Conservation (phyloP, 2,888 invertebrate species). For the Microplitis manilae region DNA sequence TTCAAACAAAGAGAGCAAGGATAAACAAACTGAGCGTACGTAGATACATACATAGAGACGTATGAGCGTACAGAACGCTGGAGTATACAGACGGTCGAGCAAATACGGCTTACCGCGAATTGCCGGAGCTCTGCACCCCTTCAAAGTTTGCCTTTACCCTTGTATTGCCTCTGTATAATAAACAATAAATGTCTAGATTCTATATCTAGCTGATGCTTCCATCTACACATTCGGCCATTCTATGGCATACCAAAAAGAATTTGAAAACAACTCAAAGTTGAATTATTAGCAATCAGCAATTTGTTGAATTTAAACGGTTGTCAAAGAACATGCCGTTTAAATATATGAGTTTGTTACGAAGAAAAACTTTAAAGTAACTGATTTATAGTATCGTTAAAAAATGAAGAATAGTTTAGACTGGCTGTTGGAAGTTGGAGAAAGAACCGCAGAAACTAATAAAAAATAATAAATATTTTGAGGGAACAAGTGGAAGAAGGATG, state of each 20-base stretch:
- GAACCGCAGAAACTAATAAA: not conserved
- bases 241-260: no score
- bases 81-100: conserved; percentile 60
- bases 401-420: not conserved
- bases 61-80: not conserved
- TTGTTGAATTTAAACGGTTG: not conserved
- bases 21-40: conserved; percentile 62
- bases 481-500: conserved; percentile 6
- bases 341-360: not conserved
- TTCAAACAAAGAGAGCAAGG: conserved; percentile 68
- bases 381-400: not conserved
- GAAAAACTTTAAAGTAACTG: not conserved
- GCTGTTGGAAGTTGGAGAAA: not conserved
- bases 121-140: conserved; percentile 33
- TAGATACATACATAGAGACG: no score
- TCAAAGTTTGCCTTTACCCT: not conserved
- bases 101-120: conserved; percentile 63
- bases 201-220: no score
- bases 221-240: no score
- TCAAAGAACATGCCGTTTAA: not conserved
- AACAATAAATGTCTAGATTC: not conserved
- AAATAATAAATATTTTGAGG: not conserved
- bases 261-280: no score
- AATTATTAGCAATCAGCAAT: not conserved
- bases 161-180: not conserved